A percentile compares a stretch with the other conserved stretches of the same genome.
These are phyloP conservation scores for Fistularia tabacaria DNA, from an alignment of 2,797 vertebrate genomes.

Conservation along the genomic window DNA sequence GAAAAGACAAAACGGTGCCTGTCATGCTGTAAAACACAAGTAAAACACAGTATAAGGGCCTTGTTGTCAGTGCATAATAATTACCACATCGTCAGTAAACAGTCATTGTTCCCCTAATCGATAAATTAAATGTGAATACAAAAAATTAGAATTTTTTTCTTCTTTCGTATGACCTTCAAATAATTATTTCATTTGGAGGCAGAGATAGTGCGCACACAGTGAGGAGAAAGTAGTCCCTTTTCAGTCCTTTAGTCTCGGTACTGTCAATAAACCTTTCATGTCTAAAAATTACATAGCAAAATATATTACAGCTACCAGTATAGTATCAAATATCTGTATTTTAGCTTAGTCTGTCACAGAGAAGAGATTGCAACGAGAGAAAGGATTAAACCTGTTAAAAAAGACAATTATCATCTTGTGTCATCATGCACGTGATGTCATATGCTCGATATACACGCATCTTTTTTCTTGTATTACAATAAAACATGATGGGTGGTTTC, in stretches of 20 bases:
- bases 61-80: conserved; percentile 70
- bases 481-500: conserved; percentile 28
- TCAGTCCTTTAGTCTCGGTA: conserved; percentile 41
- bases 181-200: conserved; percentile 46
- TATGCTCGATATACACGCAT: conserved; percentile 44
- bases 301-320: conserved; percentile 49
- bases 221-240: conserved; percentile 55
- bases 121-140: conserved; percentile 68
- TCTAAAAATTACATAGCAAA: conserved; percentile 53
- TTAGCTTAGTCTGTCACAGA: conserved; percentile 29
- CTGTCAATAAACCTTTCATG: conserved; percentile 43
- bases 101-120: conserved; percentile 51
- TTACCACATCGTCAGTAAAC: conserved; percentile 65
- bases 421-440: conserved; percentile 52
- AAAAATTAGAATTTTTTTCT: conserved; percentile 44
- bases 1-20: conserved; percentile 51
- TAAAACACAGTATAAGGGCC: conserved; percentile 71
- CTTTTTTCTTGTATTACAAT: conserved; percentile 38
- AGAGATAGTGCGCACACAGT: conserved; percentile 68
- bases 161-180: conserved; percentile 45
- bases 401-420: conserved; percentile 30
- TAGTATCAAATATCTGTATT: conserved; percentile 52
- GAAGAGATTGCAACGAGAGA: conserved; percentile 34
- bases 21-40: conserved; percentile 56
- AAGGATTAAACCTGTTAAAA: conserved; percentile 21